Evolutionary conservation across 2,888 invertebrate species (phyloP).

Genomic region (Drosophila gaucha): DNA sequence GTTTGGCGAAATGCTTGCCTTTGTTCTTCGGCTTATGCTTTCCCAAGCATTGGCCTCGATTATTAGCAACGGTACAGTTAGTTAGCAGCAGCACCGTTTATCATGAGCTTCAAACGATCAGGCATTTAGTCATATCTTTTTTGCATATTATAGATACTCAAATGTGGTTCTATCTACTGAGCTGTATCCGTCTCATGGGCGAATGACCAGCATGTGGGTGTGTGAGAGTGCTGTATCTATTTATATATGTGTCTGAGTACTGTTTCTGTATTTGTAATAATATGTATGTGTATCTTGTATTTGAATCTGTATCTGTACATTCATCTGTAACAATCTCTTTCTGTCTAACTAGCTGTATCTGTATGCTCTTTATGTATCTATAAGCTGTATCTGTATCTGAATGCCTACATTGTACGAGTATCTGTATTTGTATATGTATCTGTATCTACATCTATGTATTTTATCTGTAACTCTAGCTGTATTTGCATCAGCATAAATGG

Average conservation of each 20-base stretch:
- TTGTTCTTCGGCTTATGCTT: constrained; percentile 31
- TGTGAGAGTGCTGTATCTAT: constrained; percentile 8
- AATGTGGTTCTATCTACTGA: background rate
- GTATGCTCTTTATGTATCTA: too few relatives aligned
- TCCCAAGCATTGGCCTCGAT: constrained; percentile 35
- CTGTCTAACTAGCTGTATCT: too few relatives aligned
- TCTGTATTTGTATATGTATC: too few relatives aligned
- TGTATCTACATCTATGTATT: background rate
- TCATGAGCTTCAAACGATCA: constrained; percentile 15
- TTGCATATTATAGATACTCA: constrained; percentile 10
- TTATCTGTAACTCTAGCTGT: background rate
- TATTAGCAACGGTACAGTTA: constrained; percentile 32
- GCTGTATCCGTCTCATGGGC: background rate
- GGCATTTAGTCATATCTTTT: constrained; percentile 4
- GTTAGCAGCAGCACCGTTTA: constrained; percentile 28
- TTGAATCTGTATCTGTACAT: too few relatives aligned
- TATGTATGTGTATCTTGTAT: too few relatives aligned
- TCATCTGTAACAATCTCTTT: too few relatives aligned
- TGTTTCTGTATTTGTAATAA: too few relatives aligned
- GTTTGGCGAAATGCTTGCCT: constrained; percentile 14
- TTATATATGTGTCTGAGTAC: too few relatives aligned
- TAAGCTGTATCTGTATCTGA: background rate
- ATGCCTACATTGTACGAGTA: too few relatives aligned
- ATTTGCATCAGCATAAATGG: too few relatives aligned
- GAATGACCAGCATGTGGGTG: constrained; percentile 29